Evolutionary conservation across 92 coral and sea anemone genomes (phyloP).

Genomic region (Epizoanthus illoricatus): DNA sequence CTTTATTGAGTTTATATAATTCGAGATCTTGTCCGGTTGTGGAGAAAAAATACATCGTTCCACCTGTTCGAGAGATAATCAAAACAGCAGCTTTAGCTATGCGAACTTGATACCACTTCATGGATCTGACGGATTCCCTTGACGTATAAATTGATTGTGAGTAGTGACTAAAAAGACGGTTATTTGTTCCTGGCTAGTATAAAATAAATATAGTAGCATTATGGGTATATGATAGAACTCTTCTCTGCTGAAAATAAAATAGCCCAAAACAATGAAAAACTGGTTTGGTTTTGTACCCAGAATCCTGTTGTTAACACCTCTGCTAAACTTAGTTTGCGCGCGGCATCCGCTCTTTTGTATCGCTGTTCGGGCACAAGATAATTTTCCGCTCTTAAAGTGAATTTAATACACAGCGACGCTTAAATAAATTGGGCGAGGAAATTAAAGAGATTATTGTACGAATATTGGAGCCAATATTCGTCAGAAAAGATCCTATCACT

Average conservation of each 20-base stretch:
- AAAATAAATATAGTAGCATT: conserved; percentile 35
- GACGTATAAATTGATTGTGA: conserved; percentile 16
- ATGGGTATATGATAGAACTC: conserved; percentile 15
- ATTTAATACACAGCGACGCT: conserved; percentile 23
- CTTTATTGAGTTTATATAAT: background rate
- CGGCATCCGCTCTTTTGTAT: conserved; percentile 1
- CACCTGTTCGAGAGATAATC: conserved; percentile 23
- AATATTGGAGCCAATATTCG: conserved; percentile 31
- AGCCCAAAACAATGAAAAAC: background rate
- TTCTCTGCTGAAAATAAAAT: conserved; percentile 5
- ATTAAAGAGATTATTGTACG: conserved; percentile 18
- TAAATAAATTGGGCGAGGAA: conserved; percentile 38
- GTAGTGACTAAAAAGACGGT: background rate
- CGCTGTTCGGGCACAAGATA: background rate
- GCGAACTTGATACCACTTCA: conserved; percentile 12
- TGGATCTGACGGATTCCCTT: background rate
- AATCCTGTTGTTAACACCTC: conserved; percentile 34
- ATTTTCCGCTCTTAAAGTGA: conserved; percentile 26
- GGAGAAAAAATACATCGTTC: background rate
- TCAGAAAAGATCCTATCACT: conserved; percentile 37
- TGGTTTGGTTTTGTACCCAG: conserved; percentile 1
- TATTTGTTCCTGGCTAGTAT: conserved; percentile 21
- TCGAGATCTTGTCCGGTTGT: background rate
- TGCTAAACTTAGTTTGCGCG: no score
- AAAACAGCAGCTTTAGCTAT: conserved; percentile 10